phyloP scores from a whole-genome alignment of 2,888 invertebrate genomes.

The Dasysyrphus tricinctus region DNA sequence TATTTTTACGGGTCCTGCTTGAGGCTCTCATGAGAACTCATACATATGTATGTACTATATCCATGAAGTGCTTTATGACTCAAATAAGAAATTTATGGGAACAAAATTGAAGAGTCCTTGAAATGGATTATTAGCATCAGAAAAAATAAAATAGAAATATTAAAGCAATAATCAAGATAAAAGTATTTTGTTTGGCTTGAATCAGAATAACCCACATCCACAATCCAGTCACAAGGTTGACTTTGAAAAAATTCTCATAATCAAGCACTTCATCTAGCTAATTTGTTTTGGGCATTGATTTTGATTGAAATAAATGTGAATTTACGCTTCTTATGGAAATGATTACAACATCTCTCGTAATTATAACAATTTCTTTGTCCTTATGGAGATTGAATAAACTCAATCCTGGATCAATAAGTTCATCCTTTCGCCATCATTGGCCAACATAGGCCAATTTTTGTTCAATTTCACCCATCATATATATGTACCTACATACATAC shows the following conservation, averaged over 20 bases:
- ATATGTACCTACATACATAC: neutral
- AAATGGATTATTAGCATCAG: neutral
- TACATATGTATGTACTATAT: neutral
- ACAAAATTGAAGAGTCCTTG: constrained; percentile 1
- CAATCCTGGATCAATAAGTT: constrained; percentile 48
- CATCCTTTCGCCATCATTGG: constrained; percentile 2
- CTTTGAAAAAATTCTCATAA: neutral
- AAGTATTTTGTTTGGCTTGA: neutral
- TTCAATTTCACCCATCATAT: constrained; percentile 47
- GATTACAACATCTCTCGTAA: constrained; percentile 40
- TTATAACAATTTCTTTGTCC: constrained; percentile 41
- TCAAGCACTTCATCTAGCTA: constrained; percentile 29
- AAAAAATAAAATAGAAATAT: neutral
- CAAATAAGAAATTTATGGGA: neutral
- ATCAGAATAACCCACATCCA: neutral
- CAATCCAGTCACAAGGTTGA: neutral
- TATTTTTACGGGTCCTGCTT: constrained; percentile 10
- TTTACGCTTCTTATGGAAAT: neutral
- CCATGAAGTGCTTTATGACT: constrained; percentile 11
- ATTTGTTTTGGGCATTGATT: constrained; percentile 20
- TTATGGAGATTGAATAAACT: constrained; percentile 29
- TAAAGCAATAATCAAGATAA: constrained; percentile 15
- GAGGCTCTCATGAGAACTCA: constrained; percentile 4
- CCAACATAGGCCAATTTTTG: constrained; percentile 39
- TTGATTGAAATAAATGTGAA: neutral